Conservation (phyloP, 2,888 invertebrate species). For the Clitarchus hookeri region DNA sequence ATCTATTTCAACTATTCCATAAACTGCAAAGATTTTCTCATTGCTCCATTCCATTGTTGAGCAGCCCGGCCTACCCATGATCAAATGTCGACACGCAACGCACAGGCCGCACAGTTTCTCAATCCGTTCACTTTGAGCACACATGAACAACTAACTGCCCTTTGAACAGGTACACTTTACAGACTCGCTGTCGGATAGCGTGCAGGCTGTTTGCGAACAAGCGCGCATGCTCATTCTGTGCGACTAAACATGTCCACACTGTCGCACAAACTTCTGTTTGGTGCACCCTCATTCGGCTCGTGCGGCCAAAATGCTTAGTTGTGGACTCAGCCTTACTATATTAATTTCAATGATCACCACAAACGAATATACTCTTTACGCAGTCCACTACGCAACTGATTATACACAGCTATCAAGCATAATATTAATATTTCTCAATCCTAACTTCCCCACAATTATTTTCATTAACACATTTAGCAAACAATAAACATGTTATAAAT, state of each 20-base stretch:
- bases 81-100: neutral
- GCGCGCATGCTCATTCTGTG: slow-evolving; percentile 7
- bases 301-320: neutral
- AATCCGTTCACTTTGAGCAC: neutral
- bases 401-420: too few relatives aligned
- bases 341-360: too few relatives aligned
- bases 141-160: neutral
- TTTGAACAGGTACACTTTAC: neutral
- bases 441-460: too few relatives aligned
- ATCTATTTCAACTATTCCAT: too few relatives aligned
- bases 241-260: neutral
- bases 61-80: neutral
- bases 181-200: neutral
- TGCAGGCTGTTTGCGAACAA: neutral
- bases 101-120: neutral
- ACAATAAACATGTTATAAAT: too few relatives aligned
- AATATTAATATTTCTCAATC: too few relatives aligned
- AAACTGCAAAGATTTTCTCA: neutral
- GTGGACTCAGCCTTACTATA: neutral
- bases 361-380: too few relatives aligned
- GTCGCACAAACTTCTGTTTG: neutral
- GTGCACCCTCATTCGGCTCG: neutral
- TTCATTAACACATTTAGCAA: too few relatives aligned
- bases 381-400: too few relatives aligned
- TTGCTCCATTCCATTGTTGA: slow-evolving; percentile 17